Evolutionary conservation across 2,797 vertebrate species (phyloP).

Genomic region (Neoniphon sammara): DNA sequence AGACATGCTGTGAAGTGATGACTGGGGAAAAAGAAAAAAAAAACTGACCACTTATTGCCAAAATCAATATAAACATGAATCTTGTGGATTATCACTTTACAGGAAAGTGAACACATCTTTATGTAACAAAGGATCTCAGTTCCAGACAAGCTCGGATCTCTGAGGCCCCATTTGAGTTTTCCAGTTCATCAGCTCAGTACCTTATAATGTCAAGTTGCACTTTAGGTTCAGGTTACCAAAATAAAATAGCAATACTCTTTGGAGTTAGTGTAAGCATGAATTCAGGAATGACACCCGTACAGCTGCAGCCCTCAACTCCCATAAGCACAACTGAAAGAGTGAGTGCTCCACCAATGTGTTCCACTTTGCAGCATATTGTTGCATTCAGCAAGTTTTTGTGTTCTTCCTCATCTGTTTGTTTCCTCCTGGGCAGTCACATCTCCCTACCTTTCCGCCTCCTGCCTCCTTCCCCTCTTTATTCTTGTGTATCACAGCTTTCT

Average conservation of each 20-base stretch:
- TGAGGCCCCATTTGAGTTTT: neutral
- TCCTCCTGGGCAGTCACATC: slow-evolving; percentile 86
- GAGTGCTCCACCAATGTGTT: slow-evolving; percentile 38
- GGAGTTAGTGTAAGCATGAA: slow-evolving; percentile 26
- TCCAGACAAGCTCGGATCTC: neutral
- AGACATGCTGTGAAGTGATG: too few relatives aligned
- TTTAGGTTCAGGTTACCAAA: neutral
- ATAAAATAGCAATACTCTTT: neutral
- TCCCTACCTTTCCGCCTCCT: slow-evolving; percentile 42
- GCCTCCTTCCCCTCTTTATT: slow-evolving; percentile 74
- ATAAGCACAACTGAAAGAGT: slow-evolving; percentile 28
- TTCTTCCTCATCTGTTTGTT: slow-evolving; percentile 79
- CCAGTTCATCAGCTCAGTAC: slow-evolving; percentile 3
- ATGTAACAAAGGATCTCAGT: neutral
- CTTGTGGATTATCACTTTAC: too few relatives aligned
- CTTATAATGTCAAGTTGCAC: slow-evolving; percentile 5
- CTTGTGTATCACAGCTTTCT: slow-evolving; percentile 88
- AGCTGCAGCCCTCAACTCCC: slow-evolving; percentile 55
- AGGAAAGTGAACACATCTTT: neutral
- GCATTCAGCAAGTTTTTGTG: slow-evolving; percentile 87
- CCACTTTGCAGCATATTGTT: slow-evolving; percentile 65
- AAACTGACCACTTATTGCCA: neutral
- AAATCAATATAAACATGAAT: neutral
- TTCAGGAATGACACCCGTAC: slow-evolving; percentile 22
- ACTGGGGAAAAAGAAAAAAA: slow-evolving; percentile 6